Evolutionary conservation across 2,888 invertebrate species (phyloP), one percentile per base, ranked within the genome.

Genomic region (Pollenia griseotomentosa): DNA sequence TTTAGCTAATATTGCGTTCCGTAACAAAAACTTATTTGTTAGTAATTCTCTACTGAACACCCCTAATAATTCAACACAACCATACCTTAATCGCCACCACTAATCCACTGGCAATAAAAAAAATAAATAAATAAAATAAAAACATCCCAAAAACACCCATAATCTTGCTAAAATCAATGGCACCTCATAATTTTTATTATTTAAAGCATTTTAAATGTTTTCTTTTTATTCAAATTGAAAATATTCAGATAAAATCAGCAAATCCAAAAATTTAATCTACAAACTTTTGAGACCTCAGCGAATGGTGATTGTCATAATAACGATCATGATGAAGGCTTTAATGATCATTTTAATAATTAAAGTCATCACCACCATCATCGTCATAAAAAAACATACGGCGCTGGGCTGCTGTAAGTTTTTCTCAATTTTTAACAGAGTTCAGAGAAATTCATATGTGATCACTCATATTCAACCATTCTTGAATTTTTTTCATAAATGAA

Each of bases 301-400:
- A 63, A 63, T 80, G 44, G 57, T 19, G 65, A 81, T 73, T 14
- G n/a, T 65, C 40, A 63, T 65, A 42, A 75, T 51, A 51, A 40
- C 63, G 61, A 57, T 10, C 1, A 44, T 23, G 55, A 19, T 73
- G 33, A 57, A 59, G 46, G 33, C 14, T 11, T 65, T 46, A 23
- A 71, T 80, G 51, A 23, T 55, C 53, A 33, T 55, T 19, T 46
- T 23, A 11, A 33, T 71, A 44, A 80, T 71, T 63, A n/a, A 48
- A 70, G 6, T 42, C 23, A 59, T 80, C 53, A 55, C 59, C 59
- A 70, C 5, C 19, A 55, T n/a, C 5, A 75, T n/a, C 42, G 77
- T 66, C 51, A 79, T 70, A 63, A 71, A 79, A 70, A 53, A 61
- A 79, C 42, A 61, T 6, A 42, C 33, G 33, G 33, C 33, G 33